Evolutionary conservation across 2,797 vertebrate species (phyloP).

Genomic region (Peromyscus attwateri): DNA sequence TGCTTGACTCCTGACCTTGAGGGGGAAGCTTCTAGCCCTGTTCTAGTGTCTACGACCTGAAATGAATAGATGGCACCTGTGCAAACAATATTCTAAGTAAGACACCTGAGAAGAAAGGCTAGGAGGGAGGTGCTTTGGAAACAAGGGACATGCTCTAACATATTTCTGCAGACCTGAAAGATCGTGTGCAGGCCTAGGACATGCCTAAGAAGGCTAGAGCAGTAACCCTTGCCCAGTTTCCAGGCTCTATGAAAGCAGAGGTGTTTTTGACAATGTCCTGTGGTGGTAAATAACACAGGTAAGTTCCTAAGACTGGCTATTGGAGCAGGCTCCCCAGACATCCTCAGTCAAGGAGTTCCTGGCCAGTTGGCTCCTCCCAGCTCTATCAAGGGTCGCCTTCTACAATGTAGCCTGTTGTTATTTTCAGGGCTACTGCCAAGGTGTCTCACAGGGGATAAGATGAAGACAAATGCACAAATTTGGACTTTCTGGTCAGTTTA

Average conservation of each 20-base stretch:
- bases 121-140: neutral
- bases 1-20: neutral
- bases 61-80: neutral
- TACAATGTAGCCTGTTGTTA: neutral
- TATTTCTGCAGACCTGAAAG: neutral
- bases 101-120: neutral
- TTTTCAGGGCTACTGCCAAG: neutral
- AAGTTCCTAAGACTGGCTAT: neutral
- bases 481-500: neutral
- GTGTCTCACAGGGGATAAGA: neutral
- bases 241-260: neutral
- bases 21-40: neutral
- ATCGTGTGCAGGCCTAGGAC: neutral
- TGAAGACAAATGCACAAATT: neutral
- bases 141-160: neutral
- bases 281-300: neutral
- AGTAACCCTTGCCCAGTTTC: neutral
- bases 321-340: neutral
- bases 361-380: neutral
- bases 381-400: neutral
- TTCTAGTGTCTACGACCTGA: neutral
- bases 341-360: neutral
- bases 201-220: neutral
- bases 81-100: neutral
- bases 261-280: neutral